phyloP scores from a whole-genome alignment of 2,888 invertebrate species.

The Pyrgus malvae region DNA sequence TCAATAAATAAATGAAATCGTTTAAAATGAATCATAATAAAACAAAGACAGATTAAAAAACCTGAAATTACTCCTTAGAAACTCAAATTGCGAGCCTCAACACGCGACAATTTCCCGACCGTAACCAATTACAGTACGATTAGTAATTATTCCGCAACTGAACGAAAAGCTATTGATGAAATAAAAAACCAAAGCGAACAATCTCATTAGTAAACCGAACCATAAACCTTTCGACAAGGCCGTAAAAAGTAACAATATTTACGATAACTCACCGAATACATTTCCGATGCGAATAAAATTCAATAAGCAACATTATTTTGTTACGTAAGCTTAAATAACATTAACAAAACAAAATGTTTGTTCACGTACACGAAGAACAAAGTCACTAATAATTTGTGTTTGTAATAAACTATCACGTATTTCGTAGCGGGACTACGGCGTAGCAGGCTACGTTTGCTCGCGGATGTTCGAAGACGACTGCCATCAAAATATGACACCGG shows the following conservation, averaged over 20 bases:
- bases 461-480: conserved; percentile 1
- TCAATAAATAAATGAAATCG: too few relatives aligned
- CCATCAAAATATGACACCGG: conserved; percentile 1
- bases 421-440: conserved; percentile 4
- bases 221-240: conserved; percentile 13
- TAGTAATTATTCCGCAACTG: background rate
- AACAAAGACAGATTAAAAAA: too few relatives aligned
- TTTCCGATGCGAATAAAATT: conserved; percentile 6
- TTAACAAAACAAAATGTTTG: background rate
- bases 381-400: background rate
- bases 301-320: conserved; percentile 2
- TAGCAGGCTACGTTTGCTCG: conserved; percentile 4
- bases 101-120: background rate
- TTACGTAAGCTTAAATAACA: background rate
- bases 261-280: conserved; percentile 16
- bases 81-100: background rate
- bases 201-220: background rate
- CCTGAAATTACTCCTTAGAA: too few relatives aligned
- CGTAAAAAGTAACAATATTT: conserved; percentile 14
- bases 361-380: background rate
- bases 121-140: background rate
- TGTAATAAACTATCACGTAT: background rate
- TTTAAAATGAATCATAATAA: too few relatives aligned
- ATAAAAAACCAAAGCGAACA: conserved; percentile 5
- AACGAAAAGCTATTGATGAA: conserved; percentile 4